These are phyloP conservation scores for Calameuta idolon DNA, from an alignment of 2,888 invertebrate genomes.

Conservation along the genomic window DNA sequence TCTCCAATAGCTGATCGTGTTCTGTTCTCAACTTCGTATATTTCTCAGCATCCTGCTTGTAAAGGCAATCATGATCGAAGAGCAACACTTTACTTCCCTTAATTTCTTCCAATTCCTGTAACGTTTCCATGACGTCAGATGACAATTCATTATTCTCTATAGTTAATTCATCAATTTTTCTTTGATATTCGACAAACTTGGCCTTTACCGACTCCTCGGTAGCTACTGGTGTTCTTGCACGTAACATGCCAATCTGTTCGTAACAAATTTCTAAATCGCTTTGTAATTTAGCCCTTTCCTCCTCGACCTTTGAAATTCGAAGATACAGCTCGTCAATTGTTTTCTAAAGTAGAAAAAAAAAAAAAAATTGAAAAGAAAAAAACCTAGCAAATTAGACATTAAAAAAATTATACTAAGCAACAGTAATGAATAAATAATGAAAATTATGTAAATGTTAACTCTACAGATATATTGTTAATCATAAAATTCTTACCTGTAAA, in stretches of 20 bases:
- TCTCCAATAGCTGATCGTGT: constrained; percentile 48
- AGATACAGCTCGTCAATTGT: constrained; percentile 43
- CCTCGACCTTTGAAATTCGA: constrained; percentile 37
- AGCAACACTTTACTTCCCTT: constrained; percentile 44
- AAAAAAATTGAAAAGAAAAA: no score
- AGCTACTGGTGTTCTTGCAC: constrained; percentile 20
- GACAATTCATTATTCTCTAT: constrained; percentile 66
- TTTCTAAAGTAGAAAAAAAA: constrained; percentile 27
- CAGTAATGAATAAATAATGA: not conserved
- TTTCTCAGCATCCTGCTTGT: constrained; percentile 37
- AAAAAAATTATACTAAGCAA: not conserved
- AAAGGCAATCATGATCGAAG: constrained; percentile 50
- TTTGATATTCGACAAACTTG: constrained; percentile 31
- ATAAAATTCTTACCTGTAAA: constrained; percentile 32
- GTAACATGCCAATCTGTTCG: constrained; percentile 35
- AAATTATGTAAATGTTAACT: not conserved
- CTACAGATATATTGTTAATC: not conserved
- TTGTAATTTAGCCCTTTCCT: constrained; percentile 41
- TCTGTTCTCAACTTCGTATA: constrained; percentile 42
- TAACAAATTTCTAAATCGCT: constrained; percentile 31
- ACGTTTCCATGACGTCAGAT: constrained; percentile 71
- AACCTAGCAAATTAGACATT: not conserved
- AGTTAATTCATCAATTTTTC: constrained; percentile 41
- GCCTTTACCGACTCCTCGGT: constrained; percentile 35
- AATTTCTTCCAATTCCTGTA: constrained; percentile 61